These are phyloP conservation scores for Catharus minimus DNA, from an alignment of 2,113 vertebrate species.

Conservation along the genomic window DNA sequence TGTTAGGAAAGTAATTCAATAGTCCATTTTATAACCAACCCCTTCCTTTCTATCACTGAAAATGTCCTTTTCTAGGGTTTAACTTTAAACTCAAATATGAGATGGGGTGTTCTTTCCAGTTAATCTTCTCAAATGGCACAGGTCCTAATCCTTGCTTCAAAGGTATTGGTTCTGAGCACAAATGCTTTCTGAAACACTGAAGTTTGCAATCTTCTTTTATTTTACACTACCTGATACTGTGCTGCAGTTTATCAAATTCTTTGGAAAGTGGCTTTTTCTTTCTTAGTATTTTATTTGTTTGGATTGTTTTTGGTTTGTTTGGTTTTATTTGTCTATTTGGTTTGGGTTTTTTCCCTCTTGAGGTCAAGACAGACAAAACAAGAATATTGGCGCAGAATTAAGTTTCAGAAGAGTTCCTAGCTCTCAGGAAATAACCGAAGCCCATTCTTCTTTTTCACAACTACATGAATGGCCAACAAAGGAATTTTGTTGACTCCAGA, in stretches of 20 bases:
- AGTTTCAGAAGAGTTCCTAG: neutral
- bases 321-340: neutral
- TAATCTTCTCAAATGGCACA: neutral
- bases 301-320: neutral
- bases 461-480: neutral
- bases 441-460: neutral
- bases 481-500: neutral
- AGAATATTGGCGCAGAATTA: neutral
- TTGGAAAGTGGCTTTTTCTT: neutral
- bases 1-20: neutral
- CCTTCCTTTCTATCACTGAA: neutral
- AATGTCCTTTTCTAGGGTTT: neutral
- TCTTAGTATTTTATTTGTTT: neutral
- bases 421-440: neutral
- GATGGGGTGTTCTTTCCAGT: neutral
- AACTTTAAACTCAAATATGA: neutral
- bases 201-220: neutral
- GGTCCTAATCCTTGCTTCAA: neutral
- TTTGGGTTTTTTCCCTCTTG: too few species aligned
- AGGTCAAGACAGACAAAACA: neutral
- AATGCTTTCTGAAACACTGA: neutral
- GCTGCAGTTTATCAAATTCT: neutral
- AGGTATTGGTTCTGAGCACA: neutral
- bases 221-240: neutral
- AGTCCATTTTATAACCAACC: neutral